These are phyloP conservation scores for Phenganax subtilis DNA, from an alignment of 92 coral and sea anemone genomes.

Conservation along the genomic window DNA sequence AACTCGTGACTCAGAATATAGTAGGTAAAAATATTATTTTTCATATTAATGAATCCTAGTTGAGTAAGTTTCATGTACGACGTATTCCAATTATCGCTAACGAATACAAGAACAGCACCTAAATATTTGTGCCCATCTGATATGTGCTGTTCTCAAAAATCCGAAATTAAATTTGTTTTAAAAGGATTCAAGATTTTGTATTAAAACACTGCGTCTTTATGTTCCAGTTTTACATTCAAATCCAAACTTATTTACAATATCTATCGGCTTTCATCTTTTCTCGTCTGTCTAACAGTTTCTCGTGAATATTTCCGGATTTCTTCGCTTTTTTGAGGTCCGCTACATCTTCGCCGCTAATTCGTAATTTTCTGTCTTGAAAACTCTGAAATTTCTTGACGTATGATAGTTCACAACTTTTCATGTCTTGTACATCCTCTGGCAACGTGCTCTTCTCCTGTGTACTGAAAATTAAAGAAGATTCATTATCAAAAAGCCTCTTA, in stretches of 20 bases:
- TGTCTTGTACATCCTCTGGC: slow-evolving; percentile 69
- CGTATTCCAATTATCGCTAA: neutral
- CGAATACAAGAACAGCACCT: no score
- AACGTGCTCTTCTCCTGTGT: slow-evolving; percentile 58
- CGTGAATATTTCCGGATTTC: slow-evolving; percentile 73
- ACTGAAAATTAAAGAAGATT: slow-evolving; percentile 41
- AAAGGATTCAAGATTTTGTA: no score
- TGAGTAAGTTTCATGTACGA: neutral
- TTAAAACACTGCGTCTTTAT: neutral
- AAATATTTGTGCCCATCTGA: no score
- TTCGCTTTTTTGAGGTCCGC: slow-evolving; percentile 72
- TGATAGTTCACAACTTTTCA: slow-evolving; percentile 76
- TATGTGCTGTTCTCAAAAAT: no score
- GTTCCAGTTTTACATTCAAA: neutral
- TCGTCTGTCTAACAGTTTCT: slow-evolving; percentile 82
- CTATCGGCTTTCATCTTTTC: slow-evolving; percentile 98
- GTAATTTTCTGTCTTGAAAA: slow-evolving; percentile 84
- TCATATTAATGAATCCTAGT: neutral
- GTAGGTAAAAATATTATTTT: neutral
- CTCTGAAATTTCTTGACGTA: slow-evolving; percentile 97
- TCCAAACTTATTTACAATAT: slow-evolving; percentile 68
- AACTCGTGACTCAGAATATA: neutral
- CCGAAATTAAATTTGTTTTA: no score
- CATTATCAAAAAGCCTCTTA: neutral
- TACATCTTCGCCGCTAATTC: slow-evolving; percentile 65